Base-by-base conservation (phyloP, 2,797 vertebrate genomes). In the Danio tinwini region DNA sequence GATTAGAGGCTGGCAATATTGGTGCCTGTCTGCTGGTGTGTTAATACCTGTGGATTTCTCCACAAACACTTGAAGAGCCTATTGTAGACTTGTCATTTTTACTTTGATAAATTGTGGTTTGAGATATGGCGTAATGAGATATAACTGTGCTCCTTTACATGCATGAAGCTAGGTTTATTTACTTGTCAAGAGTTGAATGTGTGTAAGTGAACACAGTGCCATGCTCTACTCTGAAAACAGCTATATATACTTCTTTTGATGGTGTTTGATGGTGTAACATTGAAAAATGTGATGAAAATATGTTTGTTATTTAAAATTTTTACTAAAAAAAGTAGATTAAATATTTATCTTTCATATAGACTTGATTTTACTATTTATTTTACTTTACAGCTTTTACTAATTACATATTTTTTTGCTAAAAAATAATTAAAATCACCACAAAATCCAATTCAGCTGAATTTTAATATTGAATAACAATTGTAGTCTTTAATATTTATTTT, bases 1-100 rank as follows among this genome's bases (percentile, higher is more conserved):
- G 86, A 85, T 85, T 85, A 85, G 84, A 82, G 39, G 10, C 39
- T 40, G 80, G 85, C 64, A 5, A 85, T 59, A 17, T 40, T 76
- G 72, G 65, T 82, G 63, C 58, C 50, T 52, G 56, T 47, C 42
- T 68, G 14, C 40, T 50, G 49, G 69, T 71, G 58, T 52, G 67
- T 61, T 45, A 62, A 78, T 70, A 78, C 56, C 37, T 71, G 47
- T 53, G n/a, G 67, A 42, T 7, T n/a, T 44, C 37, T 42, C 2
- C 45, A 78, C 59, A 49, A 62, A 69, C n/a, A 69, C 21, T 59
- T 37, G 21, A 68, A 44, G 19, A 49, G 44, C 10, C 62, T 19
- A 19, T 69, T 21, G 17, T 59, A 42, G 17, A 19, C 50, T 49
- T 12, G 19, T 12, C 11, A 19, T 29, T n/a, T 44, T 21, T 4